phyloP scores from a whole-genome alignment of 2,797 vertebrate genomes.

The Oryzias dopingdopingensis region DNA sequence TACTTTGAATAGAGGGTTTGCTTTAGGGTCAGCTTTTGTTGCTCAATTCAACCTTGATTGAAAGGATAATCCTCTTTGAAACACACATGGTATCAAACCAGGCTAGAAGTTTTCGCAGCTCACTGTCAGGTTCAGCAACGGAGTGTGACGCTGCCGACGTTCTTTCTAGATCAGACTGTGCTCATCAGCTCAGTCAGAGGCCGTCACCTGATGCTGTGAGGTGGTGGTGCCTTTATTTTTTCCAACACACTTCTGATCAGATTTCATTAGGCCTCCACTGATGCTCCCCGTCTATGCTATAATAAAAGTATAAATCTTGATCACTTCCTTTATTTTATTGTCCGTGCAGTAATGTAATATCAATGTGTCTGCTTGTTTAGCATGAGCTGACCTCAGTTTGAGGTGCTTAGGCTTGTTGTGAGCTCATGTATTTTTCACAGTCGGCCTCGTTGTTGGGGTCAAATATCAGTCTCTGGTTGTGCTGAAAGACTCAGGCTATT shows the following conservation, averaged over 20 bases:
- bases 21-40: conserved; percentile 37
- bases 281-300: neutral
- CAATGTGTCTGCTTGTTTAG: conserved; percentile 26
- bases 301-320: neutral
- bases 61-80: conserved; percentile 49
- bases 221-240: conserved; percentile 18
- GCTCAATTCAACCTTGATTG: conserved; percentile 44
- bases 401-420: conserved; percentile 17
- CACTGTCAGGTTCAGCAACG: conserved; percentile 20
- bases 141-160: conserved; percentile 16
- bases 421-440: conserved; percentile 63
- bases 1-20: no score
- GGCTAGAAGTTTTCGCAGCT: conserved; percentile 26
- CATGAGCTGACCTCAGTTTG: conserved; percentile 14
- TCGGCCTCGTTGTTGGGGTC: conserved; percentile 30
- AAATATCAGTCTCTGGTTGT: conserved; percentile 36
- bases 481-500: conserved; percentile 9
- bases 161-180: conserved; percentile 4
- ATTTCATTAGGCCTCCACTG: conserved; percentile 1
- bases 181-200: conserved; percentile 22
- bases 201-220: conserved; percentile 38
- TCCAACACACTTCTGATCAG: conserved; percentile 4
- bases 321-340: neutral
- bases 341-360: neutral
- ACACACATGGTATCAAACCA: conserved; percentile 30